A percentile compares a stretch with the other conserved stretches of the same genome.
Evolutionary conservation across 2,888 invertebrate species (phyloP).

Genomic region (Epinotia demarniana): DNA sequence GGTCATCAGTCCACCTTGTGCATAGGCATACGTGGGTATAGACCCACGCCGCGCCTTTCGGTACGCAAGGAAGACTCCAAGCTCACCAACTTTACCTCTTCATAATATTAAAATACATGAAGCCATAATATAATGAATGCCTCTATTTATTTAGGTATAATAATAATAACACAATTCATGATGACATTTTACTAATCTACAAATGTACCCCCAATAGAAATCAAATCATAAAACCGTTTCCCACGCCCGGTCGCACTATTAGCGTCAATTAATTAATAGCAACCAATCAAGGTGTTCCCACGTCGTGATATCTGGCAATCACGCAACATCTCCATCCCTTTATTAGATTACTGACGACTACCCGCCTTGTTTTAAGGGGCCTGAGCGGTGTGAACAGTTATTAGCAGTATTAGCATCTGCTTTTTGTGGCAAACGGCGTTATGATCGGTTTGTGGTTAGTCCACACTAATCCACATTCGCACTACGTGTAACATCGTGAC

Average conservation of each 20-base stretch:
- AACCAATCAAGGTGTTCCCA: slow-evolving; percentile 82
- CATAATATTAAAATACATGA: too few species aligned
- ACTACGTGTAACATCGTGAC: too few species aligned
- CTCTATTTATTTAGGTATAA: background rate
- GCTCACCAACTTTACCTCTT: too few species aligned
- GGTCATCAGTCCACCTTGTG: too few species aligned
- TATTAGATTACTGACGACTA: slow-evolving; percentile 70
- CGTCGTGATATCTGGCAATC: slow-evolving; percentile 81
- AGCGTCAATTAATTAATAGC: slow-evolving; percentile 78
- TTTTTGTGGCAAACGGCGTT: slow-evolving; percentile 3
- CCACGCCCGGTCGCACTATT: slow-evolving; percentile 69
- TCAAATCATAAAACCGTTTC: slow-evolving; percentile 57
- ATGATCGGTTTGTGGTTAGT: slow-evolving; percentile 1
- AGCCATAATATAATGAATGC: too few species aligned
- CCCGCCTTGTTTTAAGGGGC: slow-evolving; percentile 80
- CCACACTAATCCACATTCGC: too few species aligned
- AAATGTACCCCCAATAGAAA: slow-evolving; percentile 38
- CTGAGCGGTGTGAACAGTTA: slow-evolving; percentile 74
- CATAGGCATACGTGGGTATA: too few species aligned
- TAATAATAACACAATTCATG: background rate
- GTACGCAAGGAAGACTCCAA: too few species aligned
- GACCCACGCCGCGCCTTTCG: too few species aligned
- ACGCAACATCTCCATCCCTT: slow-evolving; percentile 83
- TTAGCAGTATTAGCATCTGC: slow-evolving; percentile 64
- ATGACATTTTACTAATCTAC: slow-evolving; percentile 12